Conservation (phyloP, 2,113 vertebrate genomes). For the Nanger granti region DNA sequence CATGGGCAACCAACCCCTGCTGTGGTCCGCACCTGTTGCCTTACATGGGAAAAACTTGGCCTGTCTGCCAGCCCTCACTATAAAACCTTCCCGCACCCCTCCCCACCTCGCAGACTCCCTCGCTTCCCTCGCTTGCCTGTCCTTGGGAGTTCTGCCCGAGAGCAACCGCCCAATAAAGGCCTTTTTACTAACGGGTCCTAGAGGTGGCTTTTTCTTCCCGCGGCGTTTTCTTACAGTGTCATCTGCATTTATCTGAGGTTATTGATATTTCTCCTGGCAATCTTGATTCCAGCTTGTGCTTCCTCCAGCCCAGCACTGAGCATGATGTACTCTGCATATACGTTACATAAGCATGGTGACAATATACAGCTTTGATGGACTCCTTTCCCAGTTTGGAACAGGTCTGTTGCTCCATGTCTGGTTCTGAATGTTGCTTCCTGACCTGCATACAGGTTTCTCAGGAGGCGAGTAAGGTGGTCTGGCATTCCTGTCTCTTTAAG, state of each 20-base stretch:
- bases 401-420: background rate
- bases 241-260: background rate
- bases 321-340: background rate
- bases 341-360: background rate
- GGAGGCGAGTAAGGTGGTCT: background rate
- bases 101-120: too few species aligned
- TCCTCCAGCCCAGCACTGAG: background rate
- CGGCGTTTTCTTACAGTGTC: too few species aligned
- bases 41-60: too few species aligned
- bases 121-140: too few species aligned
- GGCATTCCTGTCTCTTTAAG: background rate
- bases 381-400: background rate
- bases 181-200: too few species aligned
- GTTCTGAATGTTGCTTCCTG: background rate
- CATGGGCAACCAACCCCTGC: too few species aligned
- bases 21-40: too few species aligned
- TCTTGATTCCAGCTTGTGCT: background rate
- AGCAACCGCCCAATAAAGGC: too few species aligned
- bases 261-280: background rate
- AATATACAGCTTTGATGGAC: background rate
- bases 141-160: too few species aligned
- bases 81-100: too few species aligned
- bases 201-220: too few species aligned
- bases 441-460: background rate
- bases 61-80: too few species aligned